phyloP scores from a whole-genome alignment of 2,888 invertebrate genomes.

The Ochropleura plecta region DNA sequence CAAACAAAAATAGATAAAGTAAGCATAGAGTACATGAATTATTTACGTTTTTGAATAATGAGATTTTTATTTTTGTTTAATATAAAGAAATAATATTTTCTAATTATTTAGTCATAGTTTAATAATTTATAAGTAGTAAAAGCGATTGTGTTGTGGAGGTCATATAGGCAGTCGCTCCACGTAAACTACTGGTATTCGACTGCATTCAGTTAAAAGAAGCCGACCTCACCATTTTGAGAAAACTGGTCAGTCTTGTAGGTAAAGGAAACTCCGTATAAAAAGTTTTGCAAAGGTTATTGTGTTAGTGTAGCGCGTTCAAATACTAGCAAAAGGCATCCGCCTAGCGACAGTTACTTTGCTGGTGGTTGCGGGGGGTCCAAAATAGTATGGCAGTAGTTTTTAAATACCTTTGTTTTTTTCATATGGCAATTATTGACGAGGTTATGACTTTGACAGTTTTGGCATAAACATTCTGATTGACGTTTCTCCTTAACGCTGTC shows the following conservation, averaged over 20 bases:
- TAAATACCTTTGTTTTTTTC: neutral
- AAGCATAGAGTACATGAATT: conserved; percentile 12
- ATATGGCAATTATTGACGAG: neutral
- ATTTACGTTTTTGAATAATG: neutral
- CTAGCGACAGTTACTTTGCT: neutral
- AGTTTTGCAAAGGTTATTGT: neutral
- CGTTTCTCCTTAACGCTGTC: conserved; percentile 35
- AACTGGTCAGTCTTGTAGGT: neutral
- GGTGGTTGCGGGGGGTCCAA: neutral
- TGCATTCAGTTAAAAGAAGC: too few relatives aligned
- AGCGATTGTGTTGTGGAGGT: neutral
- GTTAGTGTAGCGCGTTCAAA: neutral
- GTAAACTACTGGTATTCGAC: too few relatives aligned
- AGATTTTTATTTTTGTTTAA: neutral
- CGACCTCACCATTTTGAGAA: neutral
- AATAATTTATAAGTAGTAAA: neutral
- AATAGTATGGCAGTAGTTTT: neutral
- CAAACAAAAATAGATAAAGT: conserved; percentile 39
- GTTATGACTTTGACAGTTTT: conserved; percentile 21
- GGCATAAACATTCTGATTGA: conserved; percentile 40
- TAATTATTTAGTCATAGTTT: neutral
- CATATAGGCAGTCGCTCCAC: too few relatives aligned
- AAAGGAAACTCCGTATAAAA: neutral
- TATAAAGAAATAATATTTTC: neutral
- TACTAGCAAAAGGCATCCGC: neutral